Percentiles rank a stretch among this genome's conserved stretches.
phyloP scores from a whole-genome alignment of 2,888 invertebrate species.

The Hydrotaea cyrtoneurina region DNA sequence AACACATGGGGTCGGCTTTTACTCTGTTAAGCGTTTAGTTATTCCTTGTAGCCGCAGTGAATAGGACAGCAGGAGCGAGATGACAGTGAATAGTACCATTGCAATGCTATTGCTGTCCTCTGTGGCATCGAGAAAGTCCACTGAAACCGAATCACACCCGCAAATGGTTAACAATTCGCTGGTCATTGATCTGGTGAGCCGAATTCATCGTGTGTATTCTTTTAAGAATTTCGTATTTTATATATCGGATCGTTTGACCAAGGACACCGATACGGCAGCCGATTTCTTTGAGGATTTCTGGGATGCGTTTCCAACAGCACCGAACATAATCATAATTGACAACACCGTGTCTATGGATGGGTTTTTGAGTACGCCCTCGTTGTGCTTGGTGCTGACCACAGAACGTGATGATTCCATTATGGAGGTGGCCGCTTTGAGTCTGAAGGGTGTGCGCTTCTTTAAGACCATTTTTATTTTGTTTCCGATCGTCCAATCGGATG shows the following conservation, averaged over 20 bases:
- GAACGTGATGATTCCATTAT: constrained; percentile 72
- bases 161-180: constrained; percentile 68
- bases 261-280: constrained; percentile 49
- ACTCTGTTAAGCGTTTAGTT: neutral
- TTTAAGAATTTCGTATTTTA: constrained; percentile 75
- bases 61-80: constrained; percentile 29
- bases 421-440: constrained; percentile 71
- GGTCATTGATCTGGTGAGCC: constrained; percentile 69
- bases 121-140: neutral
- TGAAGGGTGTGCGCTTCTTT: constrained; percentile 70
- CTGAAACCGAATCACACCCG: constrained; percentile 42
- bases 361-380: constrained; percentile 72
- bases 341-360: constrained; percentile 64
- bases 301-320: constrained; percentile 69
- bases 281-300: constrained; percentile 71
- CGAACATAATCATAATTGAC: constrained; percentile 68
- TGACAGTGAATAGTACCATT: constrained; percentile 56
- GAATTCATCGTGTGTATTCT: constrained; percentile 67
- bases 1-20: neutral
- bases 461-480: constrained; percentile 74
- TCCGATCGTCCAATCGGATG: constrained; percentile 63
- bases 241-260: constrained; percentile 72
- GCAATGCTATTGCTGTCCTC: constrained; percentile 44
- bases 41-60: neutral
- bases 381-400: constrained; percentile 74